Conservation (phyloP, 2,113 vertebrate genomes). For the Electrona antarctica region DNA sequence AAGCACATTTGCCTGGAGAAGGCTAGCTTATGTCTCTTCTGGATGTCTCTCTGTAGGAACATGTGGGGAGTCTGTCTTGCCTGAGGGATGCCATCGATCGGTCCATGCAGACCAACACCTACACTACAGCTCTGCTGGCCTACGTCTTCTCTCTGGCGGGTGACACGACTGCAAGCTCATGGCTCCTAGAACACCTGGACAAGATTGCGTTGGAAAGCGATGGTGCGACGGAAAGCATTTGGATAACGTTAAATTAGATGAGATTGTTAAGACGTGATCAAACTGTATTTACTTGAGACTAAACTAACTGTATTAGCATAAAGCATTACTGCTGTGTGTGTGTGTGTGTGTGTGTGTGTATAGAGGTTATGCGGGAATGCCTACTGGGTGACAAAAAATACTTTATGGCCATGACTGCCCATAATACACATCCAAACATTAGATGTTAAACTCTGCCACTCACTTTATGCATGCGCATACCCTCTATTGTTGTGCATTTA, state of each 20-base stretch:
- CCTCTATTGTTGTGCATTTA: neutral
- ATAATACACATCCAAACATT: slow-evolving; percentile 63
- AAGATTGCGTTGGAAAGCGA: slow-evolving; percentile 15
- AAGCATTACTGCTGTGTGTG: neutral
- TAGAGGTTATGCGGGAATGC: too few species aligned
- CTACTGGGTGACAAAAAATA: neutral
- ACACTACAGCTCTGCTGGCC: slow-evolving; percentile 83
- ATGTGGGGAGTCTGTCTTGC: slow-evolving; percentile 74
- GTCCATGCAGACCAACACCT: slow-evolving; percentile 61
- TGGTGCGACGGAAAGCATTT: slow-evolving; percentile 37
- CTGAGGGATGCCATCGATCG: slow-evolving; percentile 54
- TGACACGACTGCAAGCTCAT: slow-evolving; percentile 64
- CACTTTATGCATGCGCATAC: too few species aligned
- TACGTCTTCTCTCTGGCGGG: slow-evolving; percentile 86
- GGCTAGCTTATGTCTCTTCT: too few species aligned
- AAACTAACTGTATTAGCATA: neutral
- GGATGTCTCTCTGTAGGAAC: slow-evolving; percentile 60
- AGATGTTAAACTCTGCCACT: too few species aligned
- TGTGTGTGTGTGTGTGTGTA: too few species aligned
- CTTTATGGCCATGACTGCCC: too few species aligned
- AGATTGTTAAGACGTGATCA: too few species aligned
- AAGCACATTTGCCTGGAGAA: too few species aligned
- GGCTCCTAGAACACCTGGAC: slow-evolving; percentile 60
- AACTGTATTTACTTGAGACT: neutral
- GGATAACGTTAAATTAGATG: too few species aligned